Percentiles rank a stretch among this genome's conserved stretches.
phyloP scores from a whole-genome alignment of 2,113 vertebrate species.

The Anhinga rufa region DNA sequence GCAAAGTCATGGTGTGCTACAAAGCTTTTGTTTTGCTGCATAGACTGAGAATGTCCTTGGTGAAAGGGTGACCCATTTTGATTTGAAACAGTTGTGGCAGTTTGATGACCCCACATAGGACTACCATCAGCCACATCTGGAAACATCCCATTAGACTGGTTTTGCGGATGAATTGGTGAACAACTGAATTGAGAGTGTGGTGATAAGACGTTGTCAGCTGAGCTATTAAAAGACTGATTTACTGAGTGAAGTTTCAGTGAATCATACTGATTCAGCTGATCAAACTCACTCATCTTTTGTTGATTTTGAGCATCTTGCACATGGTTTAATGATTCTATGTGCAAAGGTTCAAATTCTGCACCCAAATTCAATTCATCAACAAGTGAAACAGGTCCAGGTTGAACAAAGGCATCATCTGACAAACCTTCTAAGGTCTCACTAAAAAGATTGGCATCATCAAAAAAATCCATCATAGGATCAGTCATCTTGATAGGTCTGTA shows the following conservation, averaged over 20 bases:
- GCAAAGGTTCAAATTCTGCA: constrained; percentile 91
- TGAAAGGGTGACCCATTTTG: constrained; percentile 84
- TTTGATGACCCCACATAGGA: constrained; percentile 96
- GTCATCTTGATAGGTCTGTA: constrained; percentile 76
- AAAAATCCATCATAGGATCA: constrained; percentile 95
- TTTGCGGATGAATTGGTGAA: constrained; percentile 80
- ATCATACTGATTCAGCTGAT: constrained; percentile 84
- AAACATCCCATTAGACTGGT: constrained; percentile 90
- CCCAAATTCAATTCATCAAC: constrained; percentile 94
- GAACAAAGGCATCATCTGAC: constrained; percentile 88
- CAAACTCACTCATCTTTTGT: constrained; percentile 84
- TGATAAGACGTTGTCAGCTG: constrained; percentile 77
- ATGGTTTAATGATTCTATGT: constrained; percentile 83
- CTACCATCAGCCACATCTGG: constrained; percentile 84
- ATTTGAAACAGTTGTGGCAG: constrained; percentile 71
- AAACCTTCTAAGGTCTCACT: constrained; percentile 90
- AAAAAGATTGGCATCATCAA: constrained; percentile 95
- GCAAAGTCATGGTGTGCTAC: constrained; percentile 85
- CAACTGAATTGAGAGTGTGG: constrained; percentile 87
- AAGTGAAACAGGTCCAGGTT: constrained; percentile 87
- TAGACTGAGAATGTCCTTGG: constrained; percentile 84
- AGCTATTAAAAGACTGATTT: constrained; percentile 80
- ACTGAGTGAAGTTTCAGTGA: constrained; percentile 84
- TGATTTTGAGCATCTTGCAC: constrained; percentile 80
- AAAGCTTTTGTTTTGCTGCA: constrained; percentile 84